phyloP scores from a whole-genome alignment of 2,888 invertebrate species.

The Galerucella calmariensis region DNA sequence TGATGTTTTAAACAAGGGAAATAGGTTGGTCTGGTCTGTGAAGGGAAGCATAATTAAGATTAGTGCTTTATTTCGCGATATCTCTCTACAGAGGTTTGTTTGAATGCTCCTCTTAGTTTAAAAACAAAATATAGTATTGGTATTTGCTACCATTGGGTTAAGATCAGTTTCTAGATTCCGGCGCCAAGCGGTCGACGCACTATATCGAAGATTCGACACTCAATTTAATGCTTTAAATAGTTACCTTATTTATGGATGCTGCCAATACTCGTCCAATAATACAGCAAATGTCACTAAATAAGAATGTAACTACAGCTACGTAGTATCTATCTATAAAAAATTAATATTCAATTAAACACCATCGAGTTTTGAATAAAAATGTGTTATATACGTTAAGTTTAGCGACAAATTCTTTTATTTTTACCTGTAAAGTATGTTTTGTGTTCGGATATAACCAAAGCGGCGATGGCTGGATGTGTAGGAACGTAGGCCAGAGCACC shows the following conservation, averaged over 20 bases:
- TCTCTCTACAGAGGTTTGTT: too few relatives aligned
- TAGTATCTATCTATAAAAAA: conserved; percentile 46
- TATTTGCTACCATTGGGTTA: too few relatives aligned
- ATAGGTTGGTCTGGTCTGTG: too few relatives aligned
- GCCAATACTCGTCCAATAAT: conserved; percentile 44
- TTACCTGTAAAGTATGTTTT: conserved; percentile 42
- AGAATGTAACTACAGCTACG: conserved; percentile 46
- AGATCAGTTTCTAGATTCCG: too few relatives aligned
- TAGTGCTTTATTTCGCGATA: too few relatives aligned
- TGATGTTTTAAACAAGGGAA: too few relatives aligned
- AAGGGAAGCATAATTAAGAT: too few relatives aligned
- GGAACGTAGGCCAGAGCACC: conserved; percentile 29
- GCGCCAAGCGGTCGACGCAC: too few relatives aligned
- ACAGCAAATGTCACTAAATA: conserved; percentile 43
- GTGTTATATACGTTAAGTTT: background rate
- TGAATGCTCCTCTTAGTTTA: too few relatives aligned
- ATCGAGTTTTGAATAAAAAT: background rate
- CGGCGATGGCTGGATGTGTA: conserved; percentile 39
- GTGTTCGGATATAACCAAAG: conserved; percentile 44
- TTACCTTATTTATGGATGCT: conserved; percentile 39
- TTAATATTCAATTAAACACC: background rate
- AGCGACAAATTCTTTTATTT: background rate
- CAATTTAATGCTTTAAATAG: background rate
- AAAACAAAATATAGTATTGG: too few relatives aligned
- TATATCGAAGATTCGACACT: too few relatives aligned